Base-by-base conservation (phyloP, 2,113 vertebrate species). In the Scalopus aquaticus region DNA sequence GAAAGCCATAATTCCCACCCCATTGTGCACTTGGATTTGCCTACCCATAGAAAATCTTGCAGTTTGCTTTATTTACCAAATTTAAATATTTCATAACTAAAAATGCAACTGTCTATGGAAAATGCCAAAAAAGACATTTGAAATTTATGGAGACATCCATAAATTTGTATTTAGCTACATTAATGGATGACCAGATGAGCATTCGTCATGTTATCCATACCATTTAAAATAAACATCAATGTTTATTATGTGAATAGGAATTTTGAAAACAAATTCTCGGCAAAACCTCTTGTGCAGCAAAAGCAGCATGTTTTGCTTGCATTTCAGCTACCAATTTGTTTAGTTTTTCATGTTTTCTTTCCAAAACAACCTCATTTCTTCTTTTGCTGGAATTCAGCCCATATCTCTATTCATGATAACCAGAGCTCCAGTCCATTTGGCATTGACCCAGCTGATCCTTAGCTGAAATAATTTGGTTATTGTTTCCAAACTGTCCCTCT, bases 271-370 rank as follows among this genome's bases (percentile, higher is more conserved):
- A 87, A 94, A 56, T 90, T 81, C 35, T 95, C 32, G 12, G 82
- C 62, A 94, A 95, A 95, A 80, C n/a, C 67, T 90, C 85, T 88
- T 82, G 9, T 90, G 5, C 97, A 97, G 96, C 65, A 94, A 97
- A 96, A 97, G 73, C 85, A 96, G 89, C 60, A 62, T 64, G 78
- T 49, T 97, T 96, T 95, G 35, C 15, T 0, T 97, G 74, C 89
- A 95, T 97, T 98, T 98, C 97, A 98, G 95, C 96, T 97, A 98
- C 91, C 72, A 95, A 95, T 88, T 95, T 98, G 96, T 97, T 97
- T 98, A 97, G 96, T 97, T 98, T 97, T 98, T 96, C 97, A 65
- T 88, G 88, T 96, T 98, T 95, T 95, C 93, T 72, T 88, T 35
- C 51, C 92, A 94, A 97, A 98, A 98, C 95, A 97, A 97, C 67